Evolutionary conservation across 2,888 invertebrate genomes (phyloP).

Genomic region (Aphodius sticticus): DNA sequence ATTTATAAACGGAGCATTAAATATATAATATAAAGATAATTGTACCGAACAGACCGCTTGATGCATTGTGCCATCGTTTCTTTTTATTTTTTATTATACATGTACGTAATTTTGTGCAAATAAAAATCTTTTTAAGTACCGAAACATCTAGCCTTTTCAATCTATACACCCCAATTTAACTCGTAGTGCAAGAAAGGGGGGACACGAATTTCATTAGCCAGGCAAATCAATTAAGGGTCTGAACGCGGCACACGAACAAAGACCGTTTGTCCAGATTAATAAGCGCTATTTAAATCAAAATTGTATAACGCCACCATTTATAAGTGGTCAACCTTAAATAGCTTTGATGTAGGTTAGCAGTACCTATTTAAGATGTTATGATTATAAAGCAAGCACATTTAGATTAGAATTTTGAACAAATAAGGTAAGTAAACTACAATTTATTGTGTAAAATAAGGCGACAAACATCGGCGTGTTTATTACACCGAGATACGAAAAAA

Average conservation of each 20-base stretch:
- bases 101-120: conserved; percentile 42
- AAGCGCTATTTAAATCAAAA: not conserved
- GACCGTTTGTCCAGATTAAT: not conserved
- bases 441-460: not conserved
- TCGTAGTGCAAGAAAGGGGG: not conserved
- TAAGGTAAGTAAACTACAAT: not conserved
- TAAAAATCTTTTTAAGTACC: conserved; percentile 37
- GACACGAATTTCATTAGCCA: not conserved
- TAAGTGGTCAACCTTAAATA: not conserved
- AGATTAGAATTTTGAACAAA: not conserved
- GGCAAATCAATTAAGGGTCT: not conserved
- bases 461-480: no score
- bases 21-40: conserved; percentile 39
- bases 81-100: conserved; percentile 43
- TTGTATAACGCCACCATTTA: not conserved
- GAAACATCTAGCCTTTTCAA: not conserved
- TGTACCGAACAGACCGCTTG: conserved; percentile 53
- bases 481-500: no score
- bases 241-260: not conserved
- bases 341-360: not conserved
- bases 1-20: conserved; percentile 13
- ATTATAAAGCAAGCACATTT: not conserved
- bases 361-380: not conserved
- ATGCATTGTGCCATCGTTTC: conserved; percentile 56
- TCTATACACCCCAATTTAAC: not conserved